Evolutionary conservation across 2,113 vertebrate species (phyloP).

Genomic region (Megaceryle torquata): DNA sequence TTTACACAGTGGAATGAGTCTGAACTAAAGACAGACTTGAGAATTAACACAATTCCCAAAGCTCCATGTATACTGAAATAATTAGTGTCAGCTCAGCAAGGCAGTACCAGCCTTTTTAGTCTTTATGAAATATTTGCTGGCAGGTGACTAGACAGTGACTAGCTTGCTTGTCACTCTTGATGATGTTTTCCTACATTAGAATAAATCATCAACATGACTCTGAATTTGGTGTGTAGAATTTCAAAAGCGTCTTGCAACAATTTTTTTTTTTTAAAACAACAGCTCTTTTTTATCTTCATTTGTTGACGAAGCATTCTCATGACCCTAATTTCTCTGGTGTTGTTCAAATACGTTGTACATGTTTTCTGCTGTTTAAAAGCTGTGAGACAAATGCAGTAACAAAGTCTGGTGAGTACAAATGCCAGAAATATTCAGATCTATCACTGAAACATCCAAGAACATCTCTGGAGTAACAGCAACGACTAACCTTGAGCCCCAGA

Average conservation of each 20-base stretch:
- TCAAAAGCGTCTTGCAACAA: slow-evolving; percentile 10
- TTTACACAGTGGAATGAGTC: slow-evolving; percentile 67
- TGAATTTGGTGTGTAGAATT: background rate
- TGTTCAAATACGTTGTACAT: slow-evolving; percentile 69
- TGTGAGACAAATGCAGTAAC: slow-evolving; percentile 73
- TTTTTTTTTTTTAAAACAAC: slow-evolving; percentile 13
- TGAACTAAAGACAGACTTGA: slow-evolving; percentile 68
- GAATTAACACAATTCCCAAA: slow-evolving; percentile 65
- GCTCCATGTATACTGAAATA: slow-evolving; percentile 63
- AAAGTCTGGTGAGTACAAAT: slow-evolving; percentile 68
- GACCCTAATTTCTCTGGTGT: slow-evolving; percentile 67
- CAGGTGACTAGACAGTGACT: slow-evolving; percentile 47
- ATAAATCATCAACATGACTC: slow-evolving; percentile 16
- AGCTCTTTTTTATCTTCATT: slow-evolving; percentile 56
- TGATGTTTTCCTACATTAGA: slow-evolving; percentile 17
- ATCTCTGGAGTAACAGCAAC: background rate
- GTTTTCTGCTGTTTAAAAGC: slow-evolving; percentile 73
- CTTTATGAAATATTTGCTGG: slow-evolving; percentile 47
- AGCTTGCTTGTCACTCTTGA: slow-evolving; percentile 31
- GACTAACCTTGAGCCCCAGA: rapidly evolving
- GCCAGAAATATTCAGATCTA: slow-evolving; percentile 63
- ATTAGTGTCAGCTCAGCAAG: slow-evolving; percentile 68
- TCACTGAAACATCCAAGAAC: slow-evolving; percentile 28
- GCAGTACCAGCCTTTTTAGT: slow-evolving; percentile 47
- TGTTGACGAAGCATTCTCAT: slow-evolving; percentile 49